phyloP scores from a whole-genome alignment of 35 echinoderm and acorn worm species.

The Strongylocentrotus purpuratus region DNA sequence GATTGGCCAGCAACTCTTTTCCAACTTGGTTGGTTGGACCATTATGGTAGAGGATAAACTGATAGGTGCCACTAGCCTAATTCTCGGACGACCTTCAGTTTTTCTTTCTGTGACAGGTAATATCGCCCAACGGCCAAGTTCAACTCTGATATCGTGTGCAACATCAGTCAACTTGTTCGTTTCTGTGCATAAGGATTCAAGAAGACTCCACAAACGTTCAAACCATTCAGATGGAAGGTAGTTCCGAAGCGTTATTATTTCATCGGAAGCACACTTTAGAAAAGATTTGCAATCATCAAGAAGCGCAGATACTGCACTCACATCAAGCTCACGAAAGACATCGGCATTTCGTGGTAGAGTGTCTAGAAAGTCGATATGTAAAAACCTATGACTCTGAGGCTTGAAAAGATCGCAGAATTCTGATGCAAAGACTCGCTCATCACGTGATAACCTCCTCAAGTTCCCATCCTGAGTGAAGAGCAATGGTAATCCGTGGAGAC shows the following conservation, averaged over 20 bases:
- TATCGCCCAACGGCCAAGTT: conserved; percentile 44
- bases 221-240: conserved; percentile 16
- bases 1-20: not conserved
- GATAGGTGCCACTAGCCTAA: not conserved
- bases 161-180: not conserved
- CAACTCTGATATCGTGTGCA: not conserved
- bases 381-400: conserved; percentile 49
- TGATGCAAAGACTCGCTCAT: conserved; percentile 36
- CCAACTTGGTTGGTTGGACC: not conserved
- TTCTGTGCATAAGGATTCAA: not conserved
- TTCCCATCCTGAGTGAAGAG: conserved; percentile 59
- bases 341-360: not conserved
- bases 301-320: conserved; percentile 28
- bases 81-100: not conserved
- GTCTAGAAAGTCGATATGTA: conserved; percentile 37
- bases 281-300: not conserved
- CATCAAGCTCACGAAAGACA: conserved; percentile 32
- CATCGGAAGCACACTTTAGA: not conserved
- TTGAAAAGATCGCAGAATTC: conserved; percentile 9
- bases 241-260: not conserved
- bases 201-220: conserved; percentile 35
- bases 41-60: not conserved
- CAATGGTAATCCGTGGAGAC: conserved; percentile 55
- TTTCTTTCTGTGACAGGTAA: conserved; percentile 1
- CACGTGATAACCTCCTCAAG: conserved; percentile 35